These are phyloP conservation scores for Cochlearius cochlearius DNA, from an alignment of 2,113 vertebrate genomes.

Conservation along the genomic window DNA sequence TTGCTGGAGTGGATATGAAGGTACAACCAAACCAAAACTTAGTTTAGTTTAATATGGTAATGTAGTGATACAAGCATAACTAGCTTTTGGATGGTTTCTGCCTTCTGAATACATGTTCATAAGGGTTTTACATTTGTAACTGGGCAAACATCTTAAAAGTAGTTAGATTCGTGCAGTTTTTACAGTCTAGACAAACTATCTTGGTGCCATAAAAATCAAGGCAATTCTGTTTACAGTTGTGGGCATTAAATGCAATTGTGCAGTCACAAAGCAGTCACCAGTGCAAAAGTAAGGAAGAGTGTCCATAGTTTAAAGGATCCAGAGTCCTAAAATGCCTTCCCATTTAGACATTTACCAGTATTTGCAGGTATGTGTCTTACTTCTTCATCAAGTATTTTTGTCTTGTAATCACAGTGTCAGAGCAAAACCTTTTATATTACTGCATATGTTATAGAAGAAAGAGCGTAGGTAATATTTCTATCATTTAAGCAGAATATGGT, in stretches of 20 bases:
- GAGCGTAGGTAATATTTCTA: not conserved
- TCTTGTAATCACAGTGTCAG: not conserved
- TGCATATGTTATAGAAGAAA: not conserved
- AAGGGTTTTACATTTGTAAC: not conserved
- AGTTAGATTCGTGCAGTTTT: not conserved
- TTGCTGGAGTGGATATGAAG: not conserved
- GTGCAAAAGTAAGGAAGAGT: not conserved
- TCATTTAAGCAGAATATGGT: not conserved
- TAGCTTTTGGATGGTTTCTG: not conserved
- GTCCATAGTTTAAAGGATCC: not conserved
- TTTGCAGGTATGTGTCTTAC: not conserved
- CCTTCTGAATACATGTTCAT: not conserved
- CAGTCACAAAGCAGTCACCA: not conserved
- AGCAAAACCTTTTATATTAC: not conserved
- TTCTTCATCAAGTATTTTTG: not conserved
- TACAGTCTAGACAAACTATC: not conserved
- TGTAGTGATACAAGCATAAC: not conserved
- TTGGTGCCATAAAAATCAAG: not conserved
- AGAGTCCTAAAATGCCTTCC: not conserved
- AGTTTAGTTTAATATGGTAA: not conserved
- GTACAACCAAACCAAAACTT: not conserved
- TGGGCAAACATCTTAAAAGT: not conserved
- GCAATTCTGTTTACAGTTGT: not conserved
- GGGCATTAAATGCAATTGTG: not conserved
- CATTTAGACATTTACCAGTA: not conserved